Evolutionary conservation across 2,113 vertebrate genomes (phyloP), one percentile per base, ranked within the genome.

Genomic region (Macrotis lagotis): DNA sequence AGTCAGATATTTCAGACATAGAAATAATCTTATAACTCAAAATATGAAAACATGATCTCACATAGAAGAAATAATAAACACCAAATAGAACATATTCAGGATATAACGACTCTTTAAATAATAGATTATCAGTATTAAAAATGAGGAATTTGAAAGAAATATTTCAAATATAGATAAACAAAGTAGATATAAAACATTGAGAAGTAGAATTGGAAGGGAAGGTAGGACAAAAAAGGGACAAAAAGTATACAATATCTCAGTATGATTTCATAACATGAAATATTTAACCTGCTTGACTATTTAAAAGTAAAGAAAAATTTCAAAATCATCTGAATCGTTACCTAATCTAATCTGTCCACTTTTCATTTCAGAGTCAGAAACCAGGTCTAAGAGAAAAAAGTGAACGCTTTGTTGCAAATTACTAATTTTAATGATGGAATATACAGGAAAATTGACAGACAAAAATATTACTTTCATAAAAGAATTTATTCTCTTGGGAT

Each of bases 181-280:
- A n/a, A n/a, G n/a, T n/a, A n/a, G n/a, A n/a, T n/a, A n/a, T n/a
- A n/a, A n/a, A n/a, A n/a, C n/a, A n/a, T n/a, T n/a, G n/a, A n/a
- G n/a, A 66, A 66, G 37, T 66, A 10, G 37, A 37, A 37, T 14
- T 14, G 12, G 37, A 37, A 25, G 55, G 28, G 37, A 31, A 66
- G 10, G 11, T 2, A 12, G 14, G n/a, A n/a, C n/a, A n/a, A 3
- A 12, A 3, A 66, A 2, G 1, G 55, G 10, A 14, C 2, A 37
- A 14, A 66, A 4, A 66, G 1, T 9, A 66, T 37, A 11, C 37
- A 3, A 66, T 66, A 66, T 66, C 11, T 66, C 0, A 37, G 5
- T 66, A 16, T 66, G 12, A 28, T 11, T 55, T 55, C 26, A 55
- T 28, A 55, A 11, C 8, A 55, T 3, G 26, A 3, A 26, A 55